phyloP scores from a whole-genome alignment of 23 tunicate genomes.

The Corella eumyota region DNA sequence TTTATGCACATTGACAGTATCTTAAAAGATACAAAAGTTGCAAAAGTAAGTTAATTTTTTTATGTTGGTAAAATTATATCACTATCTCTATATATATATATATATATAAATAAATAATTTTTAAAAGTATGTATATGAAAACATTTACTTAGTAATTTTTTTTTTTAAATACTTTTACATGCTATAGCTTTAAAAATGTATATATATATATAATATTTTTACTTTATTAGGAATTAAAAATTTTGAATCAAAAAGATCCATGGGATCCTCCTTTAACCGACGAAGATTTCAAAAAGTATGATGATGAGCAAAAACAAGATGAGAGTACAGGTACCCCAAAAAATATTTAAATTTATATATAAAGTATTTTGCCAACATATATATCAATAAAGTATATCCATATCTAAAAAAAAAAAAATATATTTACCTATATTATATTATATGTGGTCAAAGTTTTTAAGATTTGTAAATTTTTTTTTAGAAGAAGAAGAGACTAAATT shows the following conservation, averaged over 20 bases:
- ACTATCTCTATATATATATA: neutral
- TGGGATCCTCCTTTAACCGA: conserved; percentile 66
- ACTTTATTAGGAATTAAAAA: conserved; percentile 42
- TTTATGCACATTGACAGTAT: conserved; percentile 71
- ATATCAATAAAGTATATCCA: too few species aligned
- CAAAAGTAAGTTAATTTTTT: conserved; percentile 11
- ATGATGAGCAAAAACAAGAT: conserved; percentile 47
- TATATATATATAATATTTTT: neutral
- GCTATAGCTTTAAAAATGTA: neutral
- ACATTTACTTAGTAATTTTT: neutral
- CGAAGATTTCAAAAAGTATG: conserved; percentile 37
- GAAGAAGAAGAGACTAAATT: conserved; percentile 76
- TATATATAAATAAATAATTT: neutral
- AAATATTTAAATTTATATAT: too few species aligned
- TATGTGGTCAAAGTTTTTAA: too few species aligned
- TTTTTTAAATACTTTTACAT: neutral
- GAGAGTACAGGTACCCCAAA: too few species aligned
- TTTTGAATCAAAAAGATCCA: conserved; percentile 52
- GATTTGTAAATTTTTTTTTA: neutral
- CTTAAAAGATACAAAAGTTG: conserved; percentile 33
- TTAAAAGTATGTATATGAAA: neutral
- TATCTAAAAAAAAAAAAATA: too few species aligned
- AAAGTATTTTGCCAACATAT: too few species aligned
- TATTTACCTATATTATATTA: too few species aligned
- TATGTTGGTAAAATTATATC: neutral